phyloP scores from a whole-genome alignment of 2,113 vertebrate species.

The Triplophysa tibetana region DNA sequence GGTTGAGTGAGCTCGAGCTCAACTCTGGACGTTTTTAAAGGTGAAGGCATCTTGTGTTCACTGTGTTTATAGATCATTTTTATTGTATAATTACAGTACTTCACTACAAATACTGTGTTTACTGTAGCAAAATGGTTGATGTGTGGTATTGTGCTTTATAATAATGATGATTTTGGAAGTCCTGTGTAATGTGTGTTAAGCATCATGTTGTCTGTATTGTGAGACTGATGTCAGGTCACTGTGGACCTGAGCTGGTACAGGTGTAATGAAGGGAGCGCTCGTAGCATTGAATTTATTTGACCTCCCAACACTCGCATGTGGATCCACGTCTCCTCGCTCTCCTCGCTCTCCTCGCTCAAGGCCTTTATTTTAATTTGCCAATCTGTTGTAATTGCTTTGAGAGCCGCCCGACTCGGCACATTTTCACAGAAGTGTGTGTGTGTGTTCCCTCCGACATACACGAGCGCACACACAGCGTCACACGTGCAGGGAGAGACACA shows the following conservation, averaged over 20 bases:
- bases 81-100: too few relatives aligned
- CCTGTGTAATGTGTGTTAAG: not conserved
- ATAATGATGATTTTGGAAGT: not conserved
- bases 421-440: conserved; percentile 44
- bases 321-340: conserved; percentile 65
- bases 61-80: too few relatives aligned
- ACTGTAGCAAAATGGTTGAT: too few relatives aligned
- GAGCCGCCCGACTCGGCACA: conserved; percentile 69
- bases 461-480: conserved; percentile 58
- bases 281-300: conserved; percentile 7
- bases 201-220: not conserved
- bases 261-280: not conserved
- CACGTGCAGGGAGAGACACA: conserved; percentile 53
- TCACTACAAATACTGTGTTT: too few relatives aligned
- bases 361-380: conserved; percentile 80
- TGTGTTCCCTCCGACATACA: conserved; percentile 52
- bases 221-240: not conserved
- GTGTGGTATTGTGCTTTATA: too few relatives aligned
- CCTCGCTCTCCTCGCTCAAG: conserved; percentile 69
- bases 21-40: too few relatives aligned
- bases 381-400: conserved; percentile 80
- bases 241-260: not conserved
- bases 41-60: too few relatives aligned
- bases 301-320: conserved; percentile 62
- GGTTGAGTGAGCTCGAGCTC: too few relatives aligned